Percentiles rank a stretch among this genome's conserved stretches.
These are phyloP conservation scores for Parazoanthus darwini DNA, from an alignment of 92 coral and sea anemone genomes.

Conservation along the genomic window DNA sequence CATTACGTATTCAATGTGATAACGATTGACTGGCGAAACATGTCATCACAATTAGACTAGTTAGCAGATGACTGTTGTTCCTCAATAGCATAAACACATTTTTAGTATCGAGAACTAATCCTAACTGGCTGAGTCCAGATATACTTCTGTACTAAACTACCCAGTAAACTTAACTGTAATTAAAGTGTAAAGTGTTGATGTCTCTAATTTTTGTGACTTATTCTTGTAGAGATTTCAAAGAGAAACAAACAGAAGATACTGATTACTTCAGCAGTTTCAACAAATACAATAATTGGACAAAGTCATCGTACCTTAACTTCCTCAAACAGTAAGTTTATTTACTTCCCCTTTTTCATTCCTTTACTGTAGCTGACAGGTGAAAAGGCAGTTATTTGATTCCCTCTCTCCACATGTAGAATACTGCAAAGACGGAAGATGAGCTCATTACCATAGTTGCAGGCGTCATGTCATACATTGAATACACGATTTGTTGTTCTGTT, in stretches of 20 bases:
- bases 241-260: slow-evolving; percentile 51
- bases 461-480: neutral
- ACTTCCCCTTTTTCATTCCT: neutral
- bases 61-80: no score
- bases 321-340: slow-evolving; percentile 61
- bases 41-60: neutral
- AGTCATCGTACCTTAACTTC: slow-evolving; percentile 65
- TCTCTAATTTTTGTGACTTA: neutral
- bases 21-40: neutral
- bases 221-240: slow-evolving; percentile 58
- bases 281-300: slow-evolving; percentile 89
- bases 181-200: neutral
- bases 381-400: neutral
- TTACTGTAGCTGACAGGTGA: neutral
- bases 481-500: neutral
- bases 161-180: neutral
- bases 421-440: neutral
- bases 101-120: no score
- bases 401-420: neutral
- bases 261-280: slow-evolving; percentile 73
- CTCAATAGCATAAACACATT: no score
- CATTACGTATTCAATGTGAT: neutral
- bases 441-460: neutral
- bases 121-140: no score
- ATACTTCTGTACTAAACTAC: no score